Base-by-base conservation (phyloP, 2,888 invertebrate species). In the Epiblema foenella region DNA sequence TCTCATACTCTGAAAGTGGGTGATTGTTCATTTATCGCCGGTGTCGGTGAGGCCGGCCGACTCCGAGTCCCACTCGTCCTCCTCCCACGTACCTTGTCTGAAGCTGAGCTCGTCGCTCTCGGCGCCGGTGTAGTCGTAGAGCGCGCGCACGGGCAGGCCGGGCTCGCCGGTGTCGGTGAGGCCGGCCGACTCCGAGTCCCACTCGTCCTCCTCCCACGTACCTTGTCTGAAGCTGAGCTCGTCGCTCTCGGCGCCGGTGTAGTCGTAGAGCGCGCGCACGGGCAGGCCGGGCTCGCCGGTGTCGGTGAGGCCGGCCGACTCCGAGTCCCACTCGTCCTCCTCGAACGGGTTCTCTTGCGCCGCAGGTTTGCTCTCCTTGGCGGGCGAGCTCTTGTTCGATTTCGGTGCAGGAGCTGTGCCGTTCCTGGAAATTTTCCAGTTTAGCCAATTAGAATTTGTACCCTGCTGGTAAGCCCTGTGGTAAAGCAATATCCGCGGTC, bases 31-130 rank as follows among this genome's bases (percentile, higher is more conserved):
- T n/a, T n/a, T n/a, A n/a, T 5, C 11, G 15, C 12, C 15, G 24
- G 24, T 24, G 24, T 24, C 24, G 24, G 24, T 24, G 24, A 24
- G n/a, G n/a, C n/a, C n/a, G n/a, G n/a, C n/a, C n/a, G n/a, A n/a
- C n/a, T n/a, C n/a, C n/a, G n/a, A n/a, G n/a, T 24, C 24, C 24
- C 24, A n/a, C 24, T 24, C 24, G n/a, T 4, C 24, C 24, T 24
- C 24, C 24, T 4, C 24, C 4, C 24, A 1, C 24, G 42, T 10
- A 98, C 99, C 99, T 95, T 97, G 97, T 91, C 98, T 96, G 91
- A 99, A 99, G 90, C 97, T 97, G 68, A 99, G 95, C 91, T 99
- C 99, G 90, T 99, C 99, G 81, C 97, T 98, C 95, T 99, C 99
- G 1, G 98, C 98, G 76, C 98, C 99, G 77, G 97, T 98, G 85